Evolutionary conservation across 2,113 vertebrate genomes (phyloP).

Genomic region (Psilopsiagon aymara): DNA sequence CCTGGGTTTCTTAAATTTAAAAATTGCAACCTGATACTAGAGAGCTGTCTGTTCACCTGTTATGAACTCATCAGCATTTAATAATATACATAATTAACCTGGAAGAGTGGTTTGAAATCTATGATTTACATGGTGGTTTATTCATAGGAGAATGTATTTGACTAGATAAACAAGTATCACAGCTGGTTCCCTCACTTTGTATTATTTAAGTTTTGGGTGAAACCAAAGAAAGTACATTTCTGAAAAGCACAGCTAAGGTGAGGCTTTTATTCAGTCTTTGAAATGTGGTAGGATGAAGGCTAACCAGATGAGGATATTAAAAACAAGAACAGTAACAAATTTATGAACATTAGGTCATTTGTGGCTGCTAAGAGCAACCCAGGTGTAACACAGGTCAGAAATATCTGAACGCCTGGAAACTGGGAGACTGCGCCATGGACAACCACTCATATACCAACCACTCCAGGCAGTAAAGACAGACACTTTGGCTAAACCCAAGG

Average conservation of each 20-base stretch:
- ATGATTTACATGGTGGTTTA: background rate
- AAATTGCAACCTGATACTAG: background rate
- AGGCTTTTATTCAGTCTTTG: background rate
- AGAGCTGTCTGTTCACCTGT: background rate
- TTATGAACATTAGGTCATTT: background rate
- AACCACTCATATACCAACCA: accelerated
- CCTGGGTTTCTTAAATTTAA: background rate
- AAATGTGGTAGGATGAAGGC: background rate
- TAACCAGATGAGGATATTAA: background rate
- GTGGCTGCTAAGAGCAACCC: background rate
- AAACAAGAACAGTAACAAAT: background rate
- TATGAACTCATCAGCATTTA: background rate
- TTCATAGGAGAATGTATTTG: background rate
- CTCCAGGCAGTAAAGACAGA: background rate
- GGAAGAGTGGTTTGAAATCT: background rate
- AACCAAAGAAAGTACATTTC: background rate
- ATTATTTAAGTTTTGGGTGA: background rate
- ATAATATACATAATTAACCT: background rate
- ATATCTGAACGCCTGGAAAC: background rate
- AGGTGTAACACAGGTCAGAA: background rate
- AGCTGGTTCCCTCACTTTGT: background rate
- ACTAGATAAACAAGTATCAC: background rate
- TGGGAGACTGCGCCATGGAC: background rate
- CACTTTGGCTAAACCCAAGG: background rate
- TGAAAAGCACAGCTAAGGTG: background rate